Conservation (phyloP, 2,888 invertebrate genomes). For the Lasioglossum leucozonium region DNA sequence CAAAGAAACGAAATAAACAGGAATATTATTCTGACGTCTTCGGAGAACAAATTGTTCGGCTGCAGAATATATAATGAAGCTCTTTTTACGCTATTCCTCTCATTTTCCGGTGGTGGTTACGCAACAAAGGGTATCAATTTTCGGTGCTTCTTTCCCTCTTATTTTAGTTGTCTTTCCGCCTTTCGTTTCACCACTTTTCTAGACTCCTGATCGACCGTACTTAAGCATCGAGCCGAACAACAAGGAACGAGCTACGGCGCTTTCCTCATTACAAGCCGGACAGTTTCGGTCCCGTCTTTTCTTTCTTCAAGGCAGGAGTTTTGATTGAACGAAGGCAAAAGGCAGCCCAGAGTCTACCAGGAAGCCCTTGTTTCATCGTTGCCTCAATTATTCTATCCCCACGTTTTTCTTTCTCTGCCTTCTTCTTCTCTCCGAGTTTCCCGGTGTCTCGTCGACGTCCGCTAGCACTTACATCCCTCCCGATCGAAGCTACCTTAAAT, state of each 20-base stretch:
- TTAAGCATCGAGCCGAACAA: constrained; percentile 64
- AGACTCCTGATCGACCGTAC: constrained; percentile 56
- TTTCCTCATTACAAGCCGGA: constrained; percentile 78
- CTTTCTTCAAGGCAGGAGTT: constrained; percentile 76
- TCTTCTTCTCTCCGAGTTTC: constrained; percentile 53
- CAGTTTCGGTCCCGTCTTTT: constrained; percentile 77
- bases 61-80: constrained; percentile 17
- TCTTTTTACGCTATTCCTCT: constrained; percentile 20
- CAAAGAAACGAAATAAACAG: neutral
- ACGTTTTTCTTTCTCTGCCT: constrained; percentile 63
- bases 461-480: constrained; percentile 64
- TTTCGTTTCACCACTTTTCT: constrained; percentile 48
- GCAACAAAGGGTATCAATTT: constrained; percentile 48
- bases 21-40: neutral
- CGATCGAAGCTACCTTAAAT: constrained; percentile 39
- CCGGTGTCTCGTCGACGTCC: constrained; percentile 63
- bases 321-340: constrained; percentile 78
- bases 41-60: neutral
- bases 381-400: constrained; percentile 76
- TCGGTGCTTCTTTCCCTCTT: constrained; percentile 20
- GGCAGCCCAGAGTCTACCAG: constrained; percentile 63
- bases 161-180: constrained; percentile 23
- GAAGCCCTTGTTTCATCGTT: constrained; percentile 72
- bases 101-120: constrained; percentile 8
- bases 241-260: constrained; percentile 70